These are phyloP conservation scores for Drosophila aff. DNA, from an alignment of 1,140 invertebrate species.

Conservation along the genomic window DNA sequence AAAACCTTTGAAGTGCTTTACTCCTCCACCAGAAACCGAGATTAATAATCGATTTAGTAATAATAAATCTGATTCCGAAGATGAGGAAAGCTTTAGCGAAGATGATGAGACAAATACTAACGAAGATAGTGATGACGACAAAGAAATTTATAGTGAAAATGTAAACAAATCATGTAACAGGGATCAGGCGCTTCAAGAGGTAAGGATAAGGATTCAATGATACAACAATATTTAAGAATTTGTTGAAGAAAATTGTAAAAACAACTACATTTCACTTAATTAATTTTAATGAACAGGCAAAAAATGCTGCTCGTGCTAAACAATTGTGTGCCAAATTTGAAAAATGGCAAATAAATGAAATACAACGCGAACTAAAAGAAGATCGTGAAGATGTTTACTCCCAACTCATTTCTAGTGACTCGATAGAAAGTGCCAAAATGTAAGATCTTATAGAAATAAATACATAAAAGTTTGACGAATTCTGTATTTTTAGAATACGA, in stretches of 20 bases:
- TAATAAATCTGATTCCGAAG: slow-evolving; percentile 87
- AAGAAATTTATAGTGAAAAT: slow-evolving; percentile 22
- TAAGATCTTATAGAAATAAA: slow-evolving; percentile 68
- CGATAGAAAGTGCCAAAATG: slow-evolving; percentile 90
- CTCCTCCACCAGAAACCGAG: slow-evolving; percentile 92
- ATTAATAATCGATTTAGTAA: slow-evolving; percentile 84
- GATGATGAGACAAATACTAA: slow-evolving; percentile 9
- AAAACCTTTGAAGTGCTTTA: slow-evolving; percentile 94
- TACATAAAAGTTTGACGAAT: background rate
- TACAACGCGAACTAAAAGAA: slow-evolving; percentile 85
- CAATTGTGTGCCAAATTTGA: slow-evolving; percentile 96
- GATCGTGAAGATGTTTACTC: slow-evolving; percentile 79
- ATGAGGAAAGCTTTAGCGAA: slow-evolving; percentile 85
- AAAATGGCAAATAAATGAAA: slow-evolving; percentile 92
- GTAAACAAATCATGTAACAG: background rate
- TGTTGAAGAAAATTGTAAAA: background rate
- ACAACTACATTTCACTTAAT: background rate
- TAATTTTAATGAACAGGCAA: slow-evolving; percentile 86
- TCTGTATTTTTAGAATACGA: slow-evolving; percentile 87
- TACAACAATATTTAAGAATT: background rate
- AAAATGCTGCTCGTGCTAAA: slow-evolving; percentile 93
- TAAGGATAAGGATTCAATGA: slow-evolving; percentile 46
- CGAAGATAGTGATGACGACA: slow-evolving; percentile 62
- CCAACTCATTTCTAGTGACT: slow-evolving; percentile 87
- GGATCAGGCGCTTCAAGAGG: slow-evolving; percentile 64